Evolutionary conservation across 2,797 vertebrate genomes (phyloP).

Genomic region (Hypotaenidia philippensis): DNA sequence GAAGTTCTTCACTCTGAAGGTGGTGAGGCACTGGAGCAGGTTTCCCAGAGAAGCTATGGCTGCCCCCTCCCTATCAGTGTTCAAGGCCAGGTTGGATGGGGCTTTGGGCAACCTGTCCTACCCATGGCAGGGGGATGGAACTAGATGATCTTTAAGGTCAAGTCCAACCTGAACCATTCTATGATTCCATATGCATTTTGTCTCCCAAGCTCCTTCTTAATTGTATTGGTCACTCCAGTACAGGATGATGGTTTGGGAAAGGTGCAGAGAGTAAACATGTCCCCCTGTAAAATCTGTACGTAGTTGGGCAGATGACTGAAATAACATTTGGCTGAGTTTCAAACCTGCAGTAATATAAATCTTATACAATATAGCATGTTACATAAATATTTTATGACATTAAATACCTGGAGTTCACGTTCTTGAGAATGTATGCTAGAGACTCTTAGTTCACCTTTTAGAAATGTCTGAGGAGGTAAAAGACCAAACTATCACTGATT

Average conservation of each 20-base stretch:
- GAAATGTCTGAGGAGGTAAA: neutral
- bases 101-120: too few relatives aligned
- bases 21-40: too few relatives aligned
- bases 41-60: too few relatives aligned
- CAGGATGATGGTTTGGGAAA: neutral
- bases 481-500: neutral
- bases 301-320: neutral
- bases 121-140: too few relatives aligned
- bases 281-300: neutral
- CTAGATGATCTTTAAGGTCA: too few relatives aligned
- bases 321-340: neutral
- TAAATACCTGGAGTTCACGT: neutral
- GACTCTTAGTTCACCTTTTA: neutral
- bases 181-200: neutral
- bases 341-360: neutral
- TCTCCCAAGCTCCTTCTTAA: neutral
- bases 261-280: neutral
- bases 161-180: too few relatives aligned
- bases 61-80: too few relatives aligned
- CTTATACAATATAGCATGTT: neutral
- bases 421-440: neutral
- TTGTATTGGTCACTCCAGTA: neutral
- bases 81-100: too few relatives aligned
- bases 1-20: too few relatives aligned
- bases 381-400: neutral